Conservation (phyloP, 2,888 invertebrate species). For the Nowickia ferox region DNA sequence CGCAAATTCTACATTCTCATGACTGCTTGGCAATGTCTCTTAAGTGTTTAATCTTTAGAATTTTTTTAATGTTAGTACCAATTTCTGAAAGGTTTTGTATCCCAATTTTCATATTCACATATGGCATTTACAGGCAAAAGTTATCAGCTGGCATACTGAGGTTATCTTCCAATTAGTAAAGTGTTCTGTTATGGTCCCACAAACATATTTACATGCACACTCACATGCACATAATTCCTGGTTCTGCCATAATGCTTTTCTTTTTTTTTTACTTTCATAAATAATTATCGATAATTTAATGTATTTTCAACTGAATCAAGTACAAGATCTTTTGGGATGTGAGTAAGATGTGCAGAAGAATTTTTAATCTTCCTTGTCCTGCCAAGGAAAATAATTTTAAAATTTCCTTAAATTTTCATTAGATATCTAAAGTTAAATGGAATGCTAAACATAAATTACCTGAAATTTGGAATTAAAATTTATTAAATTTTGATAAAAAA, state of each 20-base stretch:
- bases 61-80: too few species aligned
- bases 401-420: background rate
- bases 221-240: background rate
- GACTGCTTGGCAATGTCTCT: too few species aligned
- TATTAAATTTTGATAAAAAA: background rate
- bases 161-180: too few species aligned
- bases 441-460: background rate
- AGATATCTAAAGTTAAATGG: background rate
- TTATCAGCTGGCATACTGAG: too few species aligned
- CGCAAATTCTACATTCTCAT: too few species aligned
- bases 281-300: conserved; percentile 30
- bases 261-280: conserved; percentile 9
- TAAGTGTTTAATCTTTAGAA: too few species aligned
- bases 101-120: too few species aligned
- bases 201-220: too few species aligned
- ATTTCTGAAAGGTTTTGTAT: too few species aligned
- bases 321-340: conserved; percentile 22
- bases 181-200: too few species aligned
- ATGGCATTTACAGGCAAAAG: too few species aligned
- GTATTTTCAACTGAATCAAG: too few species aligned
- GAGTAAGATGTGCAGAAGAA: conserved; percentile 8
- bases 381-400: conserved; percentile 1
- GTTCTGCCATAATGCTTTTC: background rate
- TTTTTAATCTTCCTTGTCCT: background rate
- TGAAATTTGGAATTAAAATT: background rate